phyloP scores from a whole-genome alignment of 2,113 vertebrate genomes.

The Ailuropoda melanoleuca region DNA sequence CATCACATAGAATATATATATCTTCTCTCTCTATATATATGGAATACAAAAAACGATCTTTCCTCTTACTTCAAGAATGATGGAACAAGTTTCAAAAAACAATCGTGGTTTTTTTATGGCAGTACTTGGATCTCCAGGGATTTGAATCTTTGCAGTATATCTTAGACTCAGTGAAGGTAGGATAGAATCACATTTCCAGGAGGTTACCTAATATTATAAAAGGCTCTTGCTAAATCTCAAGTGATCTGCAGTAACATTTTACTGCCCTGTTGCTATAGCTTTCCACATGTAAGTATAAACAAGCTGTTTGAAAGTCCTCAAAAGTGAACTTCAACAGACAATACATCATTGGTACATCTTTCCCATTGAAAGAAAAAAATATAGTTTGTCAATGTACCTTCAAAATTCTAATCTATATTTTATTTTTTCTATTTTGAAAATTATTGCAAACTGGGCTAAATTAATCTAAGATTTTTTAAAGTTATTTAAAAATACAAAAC shows the following conservation, averaged over 20 bases:
- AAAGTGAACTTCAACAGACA: conserved; percentile 27
- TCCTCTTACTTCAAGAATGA: conserved; percentile 15
- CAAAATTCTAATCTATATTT: conserved; percentile 36
- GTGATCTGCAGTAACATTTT: conserved; percentile 72
- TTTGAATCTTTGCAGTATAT: conserved; percentile 56
- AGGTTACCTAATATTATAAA: conserved; percentile 76
- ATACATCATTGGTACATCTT: background rate
- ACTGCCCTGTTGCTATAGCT: conserved; percentile 55
- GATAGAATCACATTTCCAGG: conserved; percentile 72
- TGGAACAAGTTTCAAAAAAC: conserved; percentile 40
- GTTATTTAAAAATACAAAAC: background rate
- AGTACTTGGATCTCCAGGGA: conserved; percentile 27
- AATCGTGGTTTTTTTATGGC: conserved; percentile 68
- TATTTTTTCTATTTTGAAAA: background rate
- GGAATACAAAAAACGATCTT: background rate
- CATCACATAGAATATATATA: background rate
- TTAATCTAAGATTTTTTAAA: background rate
- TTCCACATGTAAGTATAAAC: conserved; percentile 56
- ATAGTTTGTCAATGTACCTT: conserved; percentile 24
- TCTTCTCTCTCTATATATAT: too few relatives aligned
- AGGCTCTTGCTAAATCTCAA: conserved; percentile 69
- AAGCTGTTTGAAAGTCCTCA: conserved; percentile 57
- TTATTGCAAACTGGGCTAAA: background rate
- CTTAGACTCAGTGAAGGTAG: conserved; percentile 36
- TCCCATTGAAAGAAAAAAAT: conserved; percentile 3